phyloP scores from a whole-genome alignment of 2,113 vertebrate genomes.

The Nothoprocta perdicaria region DNA sequence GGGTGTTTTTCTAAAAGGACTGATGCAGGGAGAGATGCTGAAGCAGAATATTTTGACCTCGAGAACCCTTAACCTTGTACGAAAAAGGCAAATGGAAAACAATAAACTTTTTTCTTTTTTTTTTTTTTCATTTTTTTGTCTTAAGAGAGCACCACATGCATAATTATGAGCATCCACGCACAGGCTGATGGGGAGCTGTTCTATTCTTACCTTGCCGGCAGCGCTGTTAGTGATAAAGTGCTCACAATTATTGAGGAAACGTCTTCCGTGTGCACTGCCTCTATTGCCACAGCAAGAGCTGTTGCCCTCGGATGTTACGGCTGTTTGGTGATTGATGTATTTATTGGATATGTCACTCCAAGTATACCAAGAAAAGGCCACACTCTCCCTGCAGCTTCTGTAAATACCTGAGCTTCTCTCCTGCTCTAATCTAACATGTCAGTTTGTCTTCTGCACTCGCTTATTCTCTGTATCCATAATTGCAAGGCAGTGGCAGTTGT shows the following conservation, averaged over 20 bases:
- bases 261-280: slow-evolving; percentile 3
- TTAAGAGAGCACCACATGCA: slow-evolving; percentile 67
- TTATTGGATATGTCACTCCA: not conserved
- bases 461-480: not conserved
- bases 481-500: not conserved
- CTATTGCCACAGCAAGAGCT: slow-evolving; percentile 7
- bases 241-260: slow-evolving; percentile 42
- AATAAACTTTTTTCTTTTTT: slow-evolving; percentile 65
- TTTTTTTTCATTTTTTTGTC: slow-evolving; percentile 6
- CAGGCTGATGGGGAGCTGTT: slow-evolving; percentile 33
- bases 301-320: slow-evolving; percentile 6
- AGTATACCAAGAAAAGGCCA: slow-evolving; percentile 13
- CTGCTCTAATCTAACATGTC: slow-evolving; percentile 12
- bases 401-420: slow-evolving; percentile 10
- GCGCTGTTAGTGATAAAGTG: slow-evolving; percentile 50
- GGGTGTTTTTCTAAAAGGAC: slow-evolving; percentile 84
- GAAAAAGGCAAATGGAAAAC: slow-evolving; percentile 79
- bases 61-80: slow-evolving; percentile 78
- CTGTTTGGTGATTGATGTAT: slow-evolving; percentile 7
- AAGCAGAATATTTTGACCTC: slow-evolving; percentile 81
- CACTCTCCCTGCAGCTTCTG: not conserved
- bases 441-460: not conserved
- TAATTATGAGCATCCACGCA: slow-evolving; percentile 42
- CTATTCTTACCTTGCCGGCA: slow-evolving; percentile 73
- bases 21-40: slow-evolving; percentile 78